Conservation (phyloP, 2,113 vertebrate genomes). For the Camelus bactrianus region DNA sequence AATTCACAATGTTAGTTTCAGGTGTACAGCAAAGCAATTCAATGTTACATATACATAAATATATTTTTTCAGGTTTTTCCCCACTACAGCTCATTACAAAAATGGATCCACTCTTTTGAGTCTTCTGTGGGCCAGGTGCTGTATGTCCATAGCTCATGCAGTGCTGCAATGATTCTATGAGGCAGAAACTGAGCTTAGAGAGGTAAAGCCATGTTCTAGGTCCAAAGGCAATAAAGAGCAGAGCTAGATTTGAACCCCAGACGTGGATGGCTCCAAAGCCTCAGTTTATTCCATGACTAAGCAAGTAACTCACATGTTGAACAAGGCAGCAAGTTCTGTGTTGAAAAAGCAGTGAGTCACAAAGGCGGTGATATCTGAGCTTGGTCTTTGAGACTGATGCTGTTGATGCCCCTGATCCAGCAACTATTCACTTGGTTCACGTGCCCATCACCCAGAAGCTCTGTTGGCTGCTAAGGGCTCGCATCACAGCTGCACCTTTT, state of each 20-base stretch:
- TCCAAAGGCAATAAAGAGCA: background rate
- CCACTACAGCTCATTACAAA: too few species aligned
- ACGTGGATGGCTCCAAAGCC: background rate
- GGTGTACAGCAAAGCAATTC: too few species aligned
- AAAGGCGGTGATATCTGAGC: background rate
- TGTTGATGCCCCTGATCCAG: background rate
- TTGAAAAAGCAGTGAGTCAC: constrained; percentile 35
- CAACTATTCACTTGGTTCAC: background rate
- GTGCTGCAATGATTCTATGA: background rate
- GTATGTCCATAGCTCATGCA: accelerated
- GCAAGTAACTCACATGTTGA: background rate
- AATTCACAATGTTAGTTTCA: too few species aligned
- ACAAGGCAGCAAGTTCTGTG: background rate
- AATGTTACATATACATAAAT: too few species aligned
- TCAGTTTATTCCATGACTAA: background rate
- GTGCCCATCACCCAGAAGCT: too few species aligned
- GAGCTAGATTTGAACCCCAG: background rate
- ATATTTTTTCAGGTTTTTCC: too few species aligned
- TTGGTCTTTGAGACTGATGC: background rate
- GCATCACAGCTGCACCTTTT: background rate
- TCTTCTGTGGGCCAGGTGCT: background rate
- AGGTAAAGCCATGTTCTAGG: background rate
- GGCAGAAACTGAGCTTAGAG: background rate
- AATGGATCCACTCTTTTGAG: background rate
- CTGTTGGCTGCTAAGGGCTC: background rate